A percentile compares a stretch with the other conserved stretches of the same genome.
phyloP scores from a whole-genome alignment of 1,140 invertebrate species.

The Drosophila bocqueti region DNA sequence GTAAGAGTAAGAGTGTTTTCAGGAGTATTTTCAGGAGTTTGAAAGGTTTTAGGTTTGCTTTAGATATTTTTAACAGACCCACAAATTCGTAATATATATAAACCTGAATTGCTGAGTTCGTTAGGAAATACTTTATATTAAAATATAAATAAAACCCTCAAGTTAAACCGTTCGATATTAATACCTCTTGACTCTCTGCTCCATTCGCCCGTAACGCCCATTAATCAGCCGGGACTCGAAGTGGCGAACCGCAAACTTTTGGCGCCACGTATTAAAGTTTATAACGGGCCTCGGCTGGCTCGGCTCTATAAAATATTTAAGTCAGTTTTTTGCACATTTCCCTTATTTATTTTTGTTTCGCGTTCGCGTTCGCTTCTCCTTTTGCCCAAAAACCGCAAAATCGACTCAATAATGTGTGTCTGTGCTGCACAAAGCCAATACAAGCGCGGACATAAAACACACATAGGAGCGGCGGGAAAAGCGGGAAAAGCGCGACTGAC shows the following conservation, averaged over 20 bases:
- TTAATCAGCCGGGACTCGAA: conserved; percentile 30
- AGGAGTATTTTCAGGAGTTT: no score
- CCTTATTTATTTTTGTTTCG: conserved; percentile 44
- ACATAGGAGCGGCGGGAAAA: conserved; percentile 39
- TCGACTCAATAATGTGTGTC: conserved; percentile 60
- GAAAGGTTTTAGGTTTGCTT: background rate
- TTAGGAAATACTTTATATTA: background rate
- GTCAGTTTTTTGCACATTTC: conserved; percentile 31
- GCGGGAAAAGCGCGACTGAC: conserved; percentile 38
- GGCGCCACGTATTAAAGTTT: conserved; percentile 31
- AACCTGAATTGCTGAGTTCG: background rate
- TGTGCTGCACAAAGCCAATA: conserved; percentile 13
- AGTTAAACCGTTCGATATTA: conserved; percentile 7
- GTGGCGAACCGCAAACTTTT: conserved; percentile 40
- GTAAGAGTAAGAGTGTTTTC: no score
- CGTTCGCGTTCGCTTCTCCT: conserved; percentile 31
- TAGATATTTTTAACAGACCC: background rate
- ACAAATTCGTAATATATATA: background rate
- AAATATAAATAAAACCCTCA: background rate
- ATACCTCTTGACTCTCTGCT: conserved; percentile 10
- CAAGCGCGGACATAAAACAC: conserved; percentile 19
- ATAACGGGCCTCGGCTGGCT: conserved; percentile 6
- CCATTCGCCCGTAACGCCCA: conserved; percentile 23
- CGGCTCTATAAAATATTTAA: conserved; percentile 59
- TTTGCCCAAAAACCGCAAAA: conserved; percentile 75